These are phyloP conservation scores for Verasper variegatus DNA, from an alignment of 2,113 vertebrate species.

Conservation along the genomic window DNA sequence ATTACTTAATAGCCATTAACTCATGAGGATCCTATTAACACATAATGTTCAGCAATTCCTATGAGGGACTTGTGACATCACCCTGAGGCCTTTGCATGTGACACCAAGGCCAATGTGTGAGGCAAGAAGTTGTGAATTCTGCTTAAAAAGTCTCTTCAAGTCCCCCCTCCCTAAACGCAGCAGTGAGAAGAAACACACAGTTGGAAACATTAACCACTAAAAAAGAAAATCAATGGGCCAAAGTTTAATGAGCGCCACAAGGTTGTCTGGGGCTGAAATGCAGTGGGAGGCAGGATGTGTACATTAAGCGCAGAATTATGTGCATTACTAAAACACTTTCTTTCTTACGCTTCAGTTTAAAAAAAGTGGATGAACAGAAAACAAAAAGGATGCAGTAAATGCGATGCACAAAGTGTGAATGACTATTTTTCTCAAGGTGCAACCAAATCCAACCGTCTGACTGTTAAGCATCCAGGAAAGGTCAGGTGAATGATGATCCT, in stretches of 20 bases:
- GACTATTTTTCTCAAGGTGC: constrained; percentile 5
- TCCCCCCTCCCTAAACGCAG: not conserved
- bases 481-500: constrained; percentile 32
- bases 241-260: constrained; percentile 21
- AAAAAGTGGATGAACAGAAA: too few relatives aligned
- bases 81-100: not conserved
- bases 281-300: not conserved
- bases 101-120: not conserved
- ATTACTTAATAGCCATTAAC: not conserved
- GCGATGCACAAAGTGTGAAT: constrained; percentile 13
- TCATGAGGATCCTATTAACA: not conserved
- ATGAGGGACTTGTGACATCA: not conserved
- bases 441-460: constrained; percentile 14
- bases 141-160: constrained; percentile 31
- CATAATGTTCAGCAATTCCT: not conserved
- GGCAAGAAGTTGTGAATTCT: constrained; percentile 28
- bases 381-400: constrained; percentile 25
- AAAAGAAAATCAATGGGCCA: not conserved
- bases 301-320: constrained; percentile 4
- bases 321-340: constrained; percentile 1
- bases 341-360: not conserved
- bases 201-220: constrained; percentile 19
- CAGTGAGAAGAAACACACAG: not conserved
- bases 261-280: constrained; percentile 10
- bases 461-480: constrained; percentile 15